Percentiles rank a stretch among this genome's conserved stretches.
phyloP scores from a whole-genome alignment of 92 coral and sea anemone species.

The Pocillopora grandis region DNA sequence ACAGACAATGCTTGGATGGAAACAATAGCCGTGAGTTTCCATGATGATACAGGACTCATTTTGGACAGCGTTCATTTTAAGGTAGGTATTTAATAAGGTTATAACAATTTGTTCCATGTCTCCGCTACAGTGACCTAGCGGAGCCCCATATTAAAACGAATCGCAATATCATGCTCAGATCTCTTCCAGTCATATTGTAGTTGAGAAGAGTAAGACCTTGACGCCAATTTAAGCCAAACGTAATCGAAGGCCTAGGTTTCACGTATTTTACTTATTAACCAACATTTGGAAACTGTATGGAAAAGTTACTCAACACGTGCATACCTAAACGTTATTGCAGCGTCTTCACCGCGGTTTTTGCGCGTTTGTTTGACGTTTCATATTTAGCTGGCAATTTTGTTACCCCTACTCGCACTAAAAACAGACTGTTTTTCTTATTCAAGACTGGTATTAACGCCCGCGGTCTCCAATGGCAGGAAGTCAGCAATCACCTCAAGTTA shows the following conservation, averaged over 20 bases:
- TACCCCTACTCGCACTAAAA: neutral
- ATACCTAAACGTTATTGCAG: no score
- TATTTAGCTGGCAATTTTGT: neutral
- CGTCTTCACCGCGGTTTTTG: neutral
- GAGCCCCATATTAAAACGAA: no score
- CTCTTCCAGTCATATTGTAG: no score
- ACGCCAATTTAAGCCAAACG: no score
- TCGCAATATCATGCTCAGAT: no score
- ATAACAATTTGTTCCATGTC: neutral
- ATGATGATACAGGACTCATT: conserved; percentile 74
- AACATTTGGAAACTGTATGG: no score
- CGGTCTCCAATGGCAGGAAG: conserved; percentile 83
- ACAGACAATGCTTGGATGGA: conserved; percentile 91
- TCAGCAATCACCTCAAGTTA: conserved; percentile 64
- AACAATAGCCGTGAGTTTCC: conserved; percentile 74
- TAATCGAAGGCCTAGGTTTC: no score
- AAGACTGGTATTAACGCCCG: conserved; percentile 80
- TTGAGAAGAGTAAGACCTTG: no score
- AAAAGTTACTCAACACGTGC: no score
- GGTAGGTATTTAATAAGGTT: conserved; percentile 30
- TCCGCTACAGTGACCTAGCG: no score
- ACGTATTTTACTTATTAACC: no score
- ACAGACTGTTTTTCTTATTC: neutral
- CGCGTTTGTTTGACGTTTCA: neutral
- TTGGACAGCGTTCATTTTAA: conserved; percentile 53